Percentiles rank a stretch among this genome's conserved stretches.
Evolutionary conservation across 2,888 invertebrate genomes (phyloP).

Genomic region (Meiosimyza decipiens): DNA sequence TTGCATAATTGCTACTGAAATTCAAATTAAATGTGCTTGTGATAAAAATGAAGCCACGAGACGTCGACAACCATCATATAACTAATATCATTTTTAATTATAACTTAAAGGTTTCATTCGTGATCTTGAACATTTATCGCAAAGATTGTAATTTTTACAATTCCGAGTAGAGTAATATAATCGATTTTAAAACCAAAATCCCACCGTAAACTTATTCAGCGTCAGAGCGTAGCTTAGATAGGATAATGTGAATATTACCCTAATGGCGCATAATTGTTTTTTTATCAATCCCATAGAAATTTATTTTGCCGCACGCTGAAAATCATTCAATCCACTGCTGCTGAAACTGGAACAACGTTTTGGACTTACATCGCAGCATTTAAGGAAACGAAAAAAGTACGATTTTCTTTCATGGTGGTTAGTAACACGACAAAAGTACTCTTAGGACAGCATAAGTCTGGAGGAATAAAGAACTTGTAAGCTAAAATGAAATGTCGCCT

Average conservation of each 20-base stretch:
- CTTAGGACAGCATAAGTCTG: neutral
- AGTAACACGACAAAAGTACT: neutral
- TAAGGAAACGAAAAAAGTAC: too few relatives aligned
- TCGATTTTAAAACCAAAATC: constrained; percentile 13
- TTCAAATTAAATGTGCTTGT: too few relatives aligned
- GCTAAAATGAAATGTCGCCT: constrained; percentile 4
- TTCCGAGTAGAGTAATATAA: neutral
- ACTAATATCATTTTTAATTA: too few relatives aligned
- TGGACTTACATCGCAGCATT: too few relatives aligned
- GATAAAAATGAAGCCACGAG: too few relatives aligned
- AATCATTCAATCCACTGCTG: too few relatives aligned
- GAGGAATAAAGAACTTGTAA: neutral
- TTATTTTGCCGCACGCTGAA: constrained; percentile 35
- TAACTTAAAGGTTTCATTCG: too few relatives aligned
- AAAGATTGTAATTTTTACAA: neutral
- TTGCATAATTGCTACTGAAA: too few relatives aligned
- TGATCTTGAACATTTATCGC: too few relatives aligned
- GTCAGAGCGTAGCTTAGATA: constrained; percentile 35
- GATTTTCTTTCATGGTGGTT: constrained; percentile 14
- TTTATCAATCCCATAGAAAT: constrained; percentile 50
- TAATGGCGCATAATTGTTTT: constrained; percentile 52
- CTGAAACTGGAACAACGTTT: too few relatives aligned
- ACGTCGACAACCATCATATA: too few relatives aligned
- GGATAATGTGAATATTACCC: constrained; percentile 49
- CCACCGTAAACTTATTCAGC: neutral